Base-by-base conservation (phyloP, 2,797 vertebrate species). In the Liasis olivaceus region DNA sequence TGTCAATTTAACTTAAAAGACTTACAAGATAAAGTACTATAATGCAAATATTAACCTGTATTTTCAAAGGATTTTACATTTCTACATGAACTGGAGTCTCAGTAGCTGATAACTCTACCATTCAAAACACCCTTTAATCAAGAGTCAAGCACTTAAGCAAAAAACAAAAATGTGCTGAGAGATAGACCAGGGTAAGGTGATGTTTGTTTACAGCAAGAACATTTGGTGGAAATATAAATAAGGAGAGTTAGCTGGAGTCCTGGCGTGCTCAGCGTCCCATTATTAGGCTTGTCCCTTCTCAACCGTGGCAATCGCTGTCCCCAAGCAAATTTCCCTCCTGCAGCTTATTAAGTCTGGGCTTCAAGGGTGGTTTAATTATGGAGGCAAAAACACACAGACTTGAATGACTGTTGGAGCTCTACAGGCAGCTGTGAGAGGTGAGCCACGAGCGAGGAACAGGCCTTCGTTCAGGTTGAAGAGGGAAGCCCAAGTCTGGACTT, bases 201-300 rank as follows among this genome's bases (percentile, higher is more conserved):
- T 94, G 54, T 94, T 96, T 96, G 89, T 94, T 95, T 93, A 94
- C 85, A 89, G 72, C 64, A 90, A 90, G 91, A 96, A 90, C 51
- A 60, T 12, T 51, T 89, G 96, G 51, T 97, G 95, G 96, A 97
- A 98, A 97, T 94, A 94, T 54, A 97, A 97, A 97, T 94, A 96
- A 94, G 59, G 14, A 42, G 95, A 92, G 95, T 95, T 94, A 95
- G 89, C 64, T 92, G 24, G 15, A 54, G 84, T 54, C 22, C 36
- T 93, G 90, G 54, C 66, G 93, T 22, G 60, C n/a, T 89, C 88
- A 92, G 59, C 60, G 36, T 81, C 2, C 1, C 28, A 59, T 91
- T 95, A 81, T 94, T 84, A 20, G 42, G 88, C 94, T 95, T 93
- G 62, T 66, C 85, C 62, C 91, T 94, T 36, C 94, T 92, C 87